Base-by-base conservation (phyloP, 2,797 vertebrate species). In the Falco biarmicus region DNA sequence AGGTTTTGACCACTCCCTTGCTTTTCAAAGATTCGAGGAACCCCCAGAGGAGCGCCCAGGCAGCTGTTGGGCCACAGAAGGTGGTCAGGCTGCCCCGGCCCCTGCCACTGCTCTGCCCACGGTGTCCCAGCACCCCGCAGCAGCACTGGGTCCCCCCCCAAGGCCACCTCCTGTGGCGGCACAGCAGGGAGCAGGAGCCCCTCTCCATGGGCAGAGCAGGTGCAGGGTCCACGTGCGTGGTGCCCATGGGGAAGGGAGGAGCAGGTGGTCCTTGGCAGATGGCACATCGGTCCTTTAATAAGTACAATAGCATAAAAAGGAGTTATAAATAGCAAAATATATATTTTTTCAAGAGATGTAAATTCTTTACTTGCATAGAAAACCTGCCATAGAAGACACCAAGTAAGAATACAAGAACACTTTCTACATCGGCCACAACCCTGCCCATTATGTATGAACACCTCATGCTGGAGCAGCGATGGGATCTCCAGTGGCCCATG, bases 361-460 rank as follows among this genome's bases (percentile, higher is more conserved):
- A 76, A 89, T 89, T 84, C 65, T 66, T 89, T 77, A 85, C 57
- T 93, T 96, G 93, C 95, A 94, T 81, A 96, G 89, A 89, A 91
- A 86, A 93, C 43, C 74, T 81, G 53, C 34, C 80, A 66, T 29
- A 37, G 56, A 75, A 84, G 81, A 95, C 73, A 76, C 13, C 47
- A 21, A 65, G 9, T 50, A 50, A 63, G 48, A 86, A 92, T 41
- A 87, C 0, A 21, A 39, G 64, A 87, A 63, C 24, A 2, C 43
- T 84, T 90, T 63, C 39, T 71, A 48, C 2, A 1, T 48, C 47
- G 48, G 11, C 39, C 83, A 56, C 0, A 0, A 70, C 29, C 25
- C n/a, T 65, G 32, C 43, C 50, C 43, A 68, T 57, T 45, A 37
- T 5, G 5, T 20, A 79, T 29, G 45, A 73, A 76, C 78, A 41